phyloP scores from a whole-genome alignment of 2,113 vertebrate genomes.

The Megaceryle torquata region DNA sequence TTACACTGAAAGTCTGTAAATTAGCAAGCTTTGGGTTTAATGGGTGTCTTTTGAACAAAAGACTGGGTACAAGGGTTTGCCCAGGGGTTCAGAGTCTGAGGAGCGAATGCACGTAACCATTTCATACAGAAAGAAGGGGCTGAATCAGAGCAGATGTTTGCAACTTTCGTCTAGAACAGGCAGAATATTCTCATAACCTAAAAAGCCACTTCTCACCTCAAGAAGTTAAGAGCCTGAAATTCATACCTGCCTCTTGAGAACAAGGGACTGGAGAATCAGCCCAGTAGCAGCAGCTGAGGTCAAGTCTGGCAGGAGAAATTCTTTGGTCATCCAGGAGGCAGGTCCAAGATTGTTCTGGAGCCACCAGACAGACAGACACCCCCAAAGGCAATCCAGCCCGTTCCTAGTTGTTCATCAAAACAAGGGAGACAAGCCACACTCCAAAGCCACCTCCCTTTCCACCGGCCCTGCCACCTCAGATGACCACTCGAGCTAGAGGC shows the following conservation, averaged over 20 bases:
- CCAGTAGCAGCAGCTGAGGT: background rate
- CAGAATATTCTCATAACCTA: background rate
- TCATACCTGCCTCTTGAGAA: background rate
- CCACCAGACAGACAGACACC: background rate
- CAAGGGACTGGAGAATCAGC: background rate
- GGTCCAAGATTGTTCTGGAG: background rate
- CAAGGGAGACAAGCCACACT: background rate
- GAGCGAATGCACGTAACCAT: accelerated
- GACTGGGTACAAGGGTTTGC: background rate
- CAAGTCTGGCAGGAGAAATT: background rate
- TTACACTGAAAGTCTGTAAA: background rate
- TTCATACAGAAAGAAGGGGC: background rate
- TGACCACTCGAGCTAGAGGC: accelerated
- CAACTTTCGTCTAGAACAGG: background rate
- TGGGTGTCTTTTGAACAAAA: background rate
- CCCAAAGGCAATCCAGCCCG: background rate
- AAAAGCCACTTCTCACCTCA: background rate
- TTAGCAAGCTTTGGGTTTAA: background rate
- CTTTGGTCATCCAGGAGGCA: background rate
- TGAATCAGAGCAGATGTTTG: background rate
- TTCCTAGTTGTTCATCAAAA: background rate
- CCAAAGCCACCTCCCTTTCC: background rate
- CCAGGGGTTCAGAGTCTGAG: background rate
- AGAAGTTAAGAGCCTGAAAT: background rate
- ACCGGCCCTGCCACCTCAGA: background rate